Evolutionary conservation across 2,113 vertebrate genomes (phyloP).

Genomic region (Platichthys flesus): DNA sequence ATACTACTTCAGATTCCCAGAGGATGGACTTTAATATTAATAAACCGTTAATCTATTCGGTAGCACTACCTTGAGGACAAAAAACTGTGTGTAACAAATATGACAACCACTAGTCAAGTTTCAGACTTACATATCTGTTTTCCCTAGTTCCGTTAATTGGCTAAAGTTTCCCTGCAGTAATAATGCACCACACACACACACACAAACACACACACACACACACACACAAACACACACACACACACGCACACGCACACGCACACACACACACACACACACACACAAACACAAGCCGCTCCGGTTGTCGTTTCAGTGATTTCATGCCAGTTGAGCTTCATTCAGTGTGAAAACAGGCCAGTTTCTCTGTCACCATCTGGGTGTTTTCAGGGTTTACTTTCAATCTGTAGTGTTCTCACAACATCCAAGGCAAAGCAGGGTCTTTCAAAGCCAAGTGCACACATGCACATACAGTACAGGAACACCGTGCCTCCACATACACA

Average conservation of each 20-base stretch:
- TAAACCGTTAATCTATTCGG: not conserved
- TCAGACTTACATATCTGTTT: not conserved
- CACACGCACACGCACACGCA: not conserved
- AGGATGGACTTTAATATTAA: too few relatives aligned
- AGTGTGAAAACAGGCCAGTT: not conserved
- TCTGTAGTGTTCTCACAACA: slow-evolving; percentile 4
- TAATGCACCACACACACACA: not conserved
- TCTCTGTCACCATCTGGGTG: not conserved
- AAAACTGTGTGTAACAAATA: not conserved
- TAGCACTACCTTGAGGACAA: not conserved
- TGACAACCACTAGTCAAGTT: not conserved
- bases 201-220: slow-evolving; percentile 9
- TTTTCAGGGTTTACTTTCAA: slow-evolving; percentile 19
- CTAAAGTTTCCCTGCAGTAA: not conserved
- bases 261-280: too few relatives aligned
- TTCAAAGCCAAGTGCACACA: slow-evolving; percentile 9
- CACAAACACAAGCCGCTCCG: not conserved
- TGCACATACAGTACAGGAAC: not conserved
- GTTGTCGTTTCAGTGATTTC: not conserved
- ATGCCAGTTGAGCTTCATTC: not conserved
- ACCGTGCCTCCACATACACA: not conserved
- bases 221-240: not conserved
- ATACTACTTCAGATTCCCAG: too few relatives aligned
- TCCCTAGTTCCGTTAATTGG: not conserved
- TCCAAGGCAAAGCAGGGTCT: slow-evolving; percentile 11